These are phyloP conservation scores for Crocallis elinguaria DNA, from an alignment of 2,888 invertebrate species.

Conservation along the genomic window DNA sequence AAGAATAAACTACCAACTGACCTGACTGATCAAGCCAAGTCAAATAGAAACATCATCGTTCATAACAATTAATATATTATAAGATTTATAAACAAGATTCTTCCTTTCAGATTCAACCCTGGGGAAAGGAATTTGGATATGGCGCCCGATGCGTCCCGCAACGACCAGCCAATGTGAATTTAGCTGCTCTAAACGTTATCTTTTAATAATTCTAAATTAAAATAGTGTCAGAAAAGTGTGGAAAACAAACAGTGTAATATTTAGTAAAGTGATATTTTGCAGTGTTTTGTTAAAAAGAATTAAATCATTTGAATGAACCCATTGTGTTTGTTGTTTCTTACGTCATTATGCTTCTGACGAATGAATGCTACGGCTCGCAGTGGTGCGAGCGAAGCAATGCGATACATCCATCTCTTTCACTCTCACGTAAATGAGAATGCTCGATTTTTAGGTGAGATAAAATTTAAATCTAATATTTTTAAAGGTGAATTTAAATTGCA, in stretches of 20 bases:
- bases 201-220: conserved; percentile 22
- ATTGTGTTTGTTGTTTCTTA: conserved; percentile 52
- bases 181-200: conserved; percentile 56
- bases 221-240: conserved; percentile 26
- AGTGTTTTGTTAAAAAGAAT: conserved; percentile 45
- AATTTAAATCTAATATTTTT: conserved; percentile 20
- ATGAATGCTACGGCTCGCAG: conserved; percentile 46
- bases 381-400: conserved; percentile 62
- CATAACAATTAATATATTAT: background rate
- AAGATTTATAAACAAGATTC: background rate
- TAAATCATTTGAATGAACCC: conserved; percentile 54
- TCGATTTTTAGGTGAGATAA: conserved; percentile 40
- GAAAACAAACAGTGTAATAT: conserved; percentile 23
- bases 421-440: conserved; percentile 59
- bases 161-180: conserved; percentile 68
- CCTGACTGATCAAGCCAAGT: no score
- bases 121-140: conserved; percentile 72
- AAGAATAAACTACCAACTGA: no score
- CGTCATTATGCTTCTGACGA: conserved; percentile 63
- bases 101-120: conserved; percentile 59
- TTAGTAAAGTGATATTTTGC: conserved; percentile 42
- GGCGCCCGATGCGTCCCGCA: conserved; percentile 76
- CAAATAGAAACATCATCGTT: background rate
- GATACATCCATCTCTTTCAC: conserved; percentile 63
- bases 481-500: background rate